phyloP scores from a whole-genome alignment of 2,113 vertebrate species.

The Peromyscus polionotus region DNA sequence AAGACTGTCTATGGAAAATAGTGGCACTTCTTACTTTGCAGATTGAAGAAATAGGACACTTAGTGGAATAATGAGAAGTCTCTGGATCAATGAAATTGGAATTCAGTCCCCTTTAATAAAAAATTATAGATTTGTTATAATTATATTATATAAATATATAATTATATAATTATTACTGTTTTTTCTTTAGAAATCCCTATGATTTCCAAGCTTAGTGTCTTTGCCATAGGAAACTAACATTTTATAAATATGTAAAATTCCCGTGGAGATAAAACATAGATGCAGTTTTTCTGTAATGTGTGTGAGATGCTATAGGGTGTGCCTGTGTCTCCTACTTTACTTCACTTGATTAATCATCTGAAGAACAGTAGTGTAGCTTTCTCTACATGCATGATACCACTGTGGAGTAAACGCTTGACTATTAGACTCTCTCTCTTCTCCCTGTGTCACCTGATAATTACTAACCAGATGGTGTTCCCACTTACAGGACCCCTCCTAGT shows the following conservation, averaged over 20 bases:
- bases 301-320: neutral
- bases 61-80: neutral
- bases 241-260: neutral
- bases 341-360: neutral
- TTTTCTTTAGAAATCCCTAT: constrained; percentile 2
- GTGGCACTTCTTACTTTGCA: constrained; percentile 7
- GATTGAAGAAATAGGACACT: neutral
- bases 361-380: neutral
- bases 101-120: neutral
- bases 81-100: neutral
- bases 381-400: neutral
- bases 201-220: constrained; percentile 34
- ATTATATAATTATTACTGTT: too few species aligned
- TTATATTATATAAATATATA: too few species aligned
- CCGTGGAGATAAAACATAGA: neutral
- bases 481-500: neutral
- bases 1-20: neutral
- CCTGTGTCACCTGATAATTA: neutral
- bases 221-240: neutral
- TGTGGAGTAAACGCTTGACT: neutral
- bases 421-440: neutral
- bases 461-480: neutral
- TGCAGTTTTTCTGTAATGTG: neutral
- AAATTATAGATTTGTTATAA: neutral
- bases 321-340: neutral